A percentile compares a stretch with the other conserved stretches of the same genome.
These are phyloP conservation scores for Seriola quinqueradiata DNA, from an alignment of 2,113 vertebrate species.

Conservation along the genomic window DNA sequence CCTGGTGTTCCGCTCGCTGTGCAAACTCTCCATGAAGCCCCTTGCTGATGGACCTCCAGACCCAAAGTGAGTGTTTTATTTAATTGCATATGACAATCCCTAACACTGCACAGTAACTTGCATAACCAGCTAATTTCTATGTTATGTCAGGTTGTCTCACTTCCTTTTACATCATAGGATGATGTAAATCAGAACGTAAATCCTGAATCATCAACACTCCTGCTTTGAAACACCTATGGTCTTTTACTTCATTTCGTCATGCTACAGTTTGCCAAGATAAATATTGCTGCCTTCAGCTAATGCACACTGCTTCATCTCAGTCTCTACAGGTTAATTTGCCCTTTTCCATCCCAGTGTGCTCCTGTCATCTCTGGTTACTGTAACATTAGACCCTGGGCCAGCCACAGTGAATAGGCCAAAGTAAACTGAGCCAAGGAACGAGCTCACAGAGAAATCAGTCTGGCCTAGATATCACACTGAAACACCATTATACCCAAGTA, in stretches of 20 bases:
- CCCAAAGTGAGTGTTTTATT: conserved; percentile 88
- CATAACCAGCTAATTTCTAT: neutral
- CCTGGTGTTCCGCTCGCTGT: conserved; percentile 95
- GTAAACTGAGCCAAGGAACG: conserved; percentile 55
- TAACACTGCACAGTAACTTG: neutral
- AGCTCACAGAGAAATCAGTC: conserved; percentile 23
- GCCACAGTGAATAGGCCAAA: conserved; percentile 30
- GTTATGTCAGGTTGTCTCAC: too few species aligned
- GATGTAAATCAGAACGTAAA: neutral
- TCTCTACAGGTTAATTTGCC: conserved; percentile 28
- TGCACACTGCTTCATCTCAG: neutral
- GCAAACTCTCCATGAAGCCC: conserved; percentile 98
- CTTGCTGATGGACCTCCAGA: conserved; percentile 98
- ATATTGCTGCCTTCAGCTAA: neutral
- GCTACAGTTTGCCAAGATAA: conserved; percentile 11
- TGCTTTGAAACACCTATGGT: too few species aligned
- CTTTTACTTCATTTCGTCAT: neutral
- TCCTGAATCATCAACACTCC: neutral
- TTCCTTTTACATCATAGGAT: neutral
- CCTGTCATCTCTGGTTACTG: conserved; percentile 67
- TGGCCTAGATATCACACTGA: conserved; percentile 4
- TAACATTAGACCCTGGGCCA: conserved; percentile 52
- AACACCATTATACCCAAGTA: neutral
- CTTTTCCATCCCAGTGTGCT: conserved; percentile 44
- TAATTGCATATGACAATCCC: too few species aligned